Conservation (phyloP, 2,888 invertebrate species). For the Poecilus cupreus region DNA sequence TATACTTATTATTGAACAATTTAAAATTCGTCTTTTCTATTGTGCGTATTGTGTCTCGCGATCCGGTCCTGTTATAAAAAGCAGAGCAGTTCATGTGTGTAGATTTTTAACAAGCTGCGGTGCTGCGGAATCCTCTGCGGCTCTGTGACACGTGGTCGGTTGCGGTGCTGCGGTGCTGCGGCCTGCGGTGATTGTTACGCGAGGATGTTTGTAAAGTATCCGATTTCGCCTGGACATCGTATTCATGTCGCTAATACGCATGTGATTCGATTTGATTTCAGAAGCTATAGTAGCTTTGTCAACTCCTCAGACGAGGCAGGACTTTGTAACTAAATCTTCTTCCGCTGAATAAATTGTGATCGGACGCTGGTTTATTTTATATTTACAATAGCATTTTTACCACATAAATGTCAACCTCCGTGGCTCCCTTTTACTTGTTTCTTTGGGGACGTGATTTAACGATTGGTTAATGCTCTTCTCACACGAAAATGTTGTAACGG, state of each 20-base stretch:
- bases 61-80: slow-evolving; percentile 8
- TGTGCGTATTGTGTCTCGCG: no score
- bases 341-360: no score
- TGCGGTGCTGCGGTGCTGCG: not conserved
- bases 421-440: no score
- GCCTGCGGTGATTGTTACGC: slow-evolving; percentile 32
- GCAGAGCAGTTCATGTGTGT: not conserved
- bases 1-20: no score
- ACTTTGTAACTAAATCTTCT: not conserved
- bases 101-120: slow-evolving; percentile 41
- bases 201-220: slow-evolving; percentile 52
- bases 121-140: not conserved
- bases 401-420: no score
- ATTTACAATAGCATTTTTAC: no score
- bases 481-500: no score
- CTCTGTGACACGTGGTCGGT: slow-evolving; percentile 9
- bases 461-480: no score
- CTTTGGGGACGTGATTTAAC: no score
- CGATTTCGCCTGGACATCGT: slow-evolving; percentile 42
- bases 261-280: not conserved
- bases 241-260: slow-evolving; percentile 10
- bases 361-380: no score
- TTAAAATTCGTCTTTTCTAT: no score
- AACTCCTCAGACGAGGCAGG: not conserved
- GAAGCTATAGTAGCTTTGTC: not conserved